Conservation (phyloP, 2,113 vertebrate species). For the Atractosteus spatula region DNA sequence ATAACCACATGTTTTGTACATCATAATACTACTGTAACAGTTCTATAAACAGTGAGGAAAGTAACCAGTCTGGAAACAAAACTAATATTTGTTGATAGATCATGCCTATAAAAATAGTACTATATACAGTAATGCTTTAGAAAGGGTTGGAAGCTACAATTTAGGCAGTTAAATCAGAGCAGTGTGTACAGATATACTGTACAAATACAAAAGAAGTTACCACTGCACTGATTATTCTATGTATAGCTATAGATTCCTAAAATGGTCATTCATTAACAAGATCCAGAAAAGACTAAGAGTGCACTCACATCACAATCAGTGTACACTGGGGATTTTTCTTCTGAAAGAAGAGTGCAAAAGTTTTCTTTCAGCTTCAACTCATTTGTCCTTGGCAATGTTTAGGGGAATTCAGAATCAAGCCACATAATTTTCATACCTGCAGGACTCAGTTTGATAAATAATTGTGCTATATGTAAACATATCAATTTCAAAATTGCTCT, state of each 20-base stretch:
- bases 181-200: too few species aligned
- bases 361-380: slow-evolving; percentile 14
- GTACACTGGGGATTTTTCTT: neutral
- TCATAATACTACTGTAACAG: too few species aligned
- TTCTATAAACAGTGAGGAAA: too few species aligned
- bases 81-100: too few species aligned
- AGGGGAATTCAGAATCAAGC: slow-evolving; percentile 30
- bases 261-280: slow-evolving; percentile 3
- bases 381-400: slow-evolving; percentile 29
- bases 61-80: too few species aligned
- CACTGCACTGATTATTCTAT: neutral
- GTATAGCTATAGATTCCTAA: neutral
- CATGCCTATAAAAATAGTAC: too few species aligned
- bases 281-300: neutral
- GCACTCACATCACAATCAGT: neutral
- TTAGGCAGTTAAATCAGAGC: too few species aligned
- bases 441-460: slow-evolving; percentile 37
- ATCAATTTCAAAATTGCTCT: slow-evolving; percentile 35
- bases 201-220: too few species aligned
- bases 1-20: too few species aligned
- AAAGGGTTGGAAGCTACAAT: too few species aligned
- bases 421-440: slow-evolving; percentile 35
- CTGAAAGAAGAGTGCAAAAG: slow-evolving; percentile 2
- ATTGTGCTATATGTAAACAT: slow-evolving; percentile 39
- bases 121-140: too few species aligned